phyloP scores from a whole-genome alignment of 1,140 invertebrate genomes.

The Brachionus rubens region DNA sequence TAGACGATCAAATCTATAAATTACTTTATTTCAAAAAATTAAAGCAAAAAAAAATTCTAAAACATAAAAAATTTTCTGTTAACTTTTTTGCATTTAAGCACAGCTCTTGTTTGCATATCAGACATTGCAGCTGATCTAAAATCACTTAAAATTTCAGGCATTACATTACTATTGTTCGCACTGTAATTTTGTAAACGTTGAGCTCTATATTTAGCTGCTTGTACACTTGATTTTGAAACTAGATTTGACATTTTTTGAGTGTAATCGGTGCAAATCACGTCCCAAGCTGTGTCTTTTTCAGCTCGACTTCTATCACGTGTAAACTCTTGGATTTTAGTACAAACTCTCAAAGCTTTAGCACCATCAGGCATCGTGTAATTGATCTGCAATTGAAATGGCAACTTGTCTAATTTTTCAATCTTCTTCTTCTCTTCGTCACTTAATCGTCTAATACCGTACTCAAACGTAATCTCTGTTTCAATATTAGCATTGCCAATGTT shows the following conservation, averaged over 20 bases:
- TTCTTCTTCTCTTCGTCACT: neutral
- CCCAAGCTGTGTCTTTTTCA: neutral
- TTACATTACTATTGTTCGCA: neutral
- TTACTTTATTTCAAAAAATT: too few relatives aligned
- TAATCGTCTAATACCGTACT: constrained; percentile 36
- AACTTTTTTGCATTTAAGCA: too few relatives aligned
- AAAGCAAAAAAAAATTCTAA: too few relatives aligned
- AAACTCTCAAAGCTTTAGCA: constrained; percentile 47
- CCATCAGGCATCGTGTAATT: constrained; percentile 52
- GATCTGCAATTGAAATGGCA: constrained; percentile 50
- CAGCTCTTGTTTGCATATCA: neutral
- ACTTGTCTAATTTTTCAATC: neutral
- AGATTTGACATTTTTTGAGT: constrained; percentile 26
- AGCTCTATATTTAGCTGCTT: neutral
- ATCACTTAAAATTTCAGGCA: neutral
- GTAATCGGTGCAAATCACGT: neutral
- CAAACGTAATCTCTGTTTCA: constrained; percentile 33
- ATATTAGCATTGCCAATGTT: constrained; percentile 39
- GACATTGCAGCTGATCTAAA: neutral
- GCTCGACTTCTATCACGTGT: neutral
- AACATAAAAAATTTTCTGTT: too few relatives aligned
- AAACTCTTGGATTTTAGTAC: constrained; percentile 1
- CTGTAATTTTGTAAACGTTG: neutral
- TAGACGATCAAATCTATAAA: too few relatives aligned
- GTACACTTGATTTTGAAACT: neutral